These are phyloP conservation scores for Bufo bufo DNA, from an alignment of 2,113 vertebrate genomes.

Conservation along the genomic window DNA sequence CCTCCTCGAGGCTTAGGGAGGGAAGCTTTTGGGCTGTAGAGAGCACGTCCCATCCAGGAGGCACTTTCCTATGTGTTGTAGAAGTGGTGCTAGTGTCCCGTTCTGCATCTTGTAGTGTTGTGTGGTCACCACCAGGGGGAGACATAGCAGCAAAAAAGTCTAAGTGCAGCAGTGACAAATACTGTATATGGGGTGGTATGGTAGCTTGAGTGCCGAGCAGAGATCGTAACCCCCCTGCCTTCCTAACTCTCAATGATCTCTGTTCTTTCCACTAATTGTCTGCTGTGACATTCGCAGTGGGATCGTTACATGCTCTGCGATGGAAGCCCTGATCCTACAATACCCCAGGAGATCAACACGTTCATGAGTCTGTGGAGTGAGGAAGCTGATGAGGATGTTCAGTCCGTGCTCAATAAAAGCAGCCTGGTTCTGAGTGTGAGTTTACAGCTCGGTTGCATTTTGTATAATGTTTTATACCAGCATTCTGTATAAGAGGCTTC, in stretches of 20 bases:
- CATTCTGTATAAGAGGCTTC: not conserved
- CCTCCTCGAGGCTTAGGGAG: too few relatives aligned
- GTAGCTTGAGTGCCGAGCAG: too few relatives aligned
- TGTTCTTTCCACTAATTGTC: not conserved
- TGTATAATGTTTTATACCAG: not conserved
- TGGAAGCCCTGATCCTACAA: constrained; percentile 83
- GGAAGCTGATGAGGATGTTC: constrained; percentile 72
- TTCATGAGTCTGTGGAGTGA: constrained; percentile 87
- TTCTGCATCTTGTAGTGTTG: not conserved
- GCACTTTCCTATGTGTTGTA: too few relatives aligned
- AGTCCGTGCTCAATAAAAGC: constrained; percentile 74
- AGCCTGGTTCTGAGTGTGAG: constrained; percentile 78
- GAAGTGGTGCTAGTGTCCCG: too few relatives aligned
- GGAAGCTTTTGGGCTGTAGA: too few relatives aligned
- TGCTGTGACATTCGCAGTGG: constrained; percentile 75
- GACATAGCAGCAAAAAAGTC: not conserved
- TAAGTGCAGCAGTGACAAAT: too few relatives aligned
- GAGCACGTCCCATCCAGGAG: too few relatives aligned
- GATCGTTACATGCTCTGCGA: constrained; percentile 82
- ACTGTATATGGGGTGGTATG: too few relatives aligned
- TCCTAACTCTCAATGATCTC: too few relatives aligned
- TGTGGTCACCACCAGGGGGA: not conserved
- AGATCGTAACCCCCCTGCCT: too few relatives aligned
- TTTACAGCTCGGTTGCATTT: not conserved
- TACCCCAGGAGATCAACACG: constrained; percentile 82